phyloP scores from a whole-genome alignment of 2,888 invertebrate species.

The Tipula unca region DNA sequence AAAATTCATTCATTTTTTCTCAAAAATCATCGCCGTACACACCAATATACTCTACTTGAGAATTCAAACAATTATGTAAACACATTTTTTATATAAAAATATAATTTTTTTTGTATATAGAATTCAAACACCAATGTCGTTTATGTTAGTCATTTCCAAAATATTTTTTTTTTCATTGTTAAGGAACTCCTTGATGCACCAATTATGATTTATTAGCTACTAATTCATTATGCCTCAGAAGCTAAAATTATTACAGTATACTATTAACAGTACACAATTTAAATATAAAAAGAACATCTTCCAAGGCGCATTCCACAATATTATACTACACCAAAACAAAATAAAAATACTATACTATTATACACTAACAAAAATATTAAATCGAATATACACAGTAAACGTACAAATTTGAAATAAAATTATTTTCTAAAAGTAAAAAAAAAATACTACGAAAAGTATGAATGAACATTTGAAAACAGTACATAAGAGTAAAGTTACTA shows the following conservation, averaged over 20 bases:
- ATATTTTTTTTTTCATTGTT: neutral
- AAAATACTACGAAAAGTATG: neutral
- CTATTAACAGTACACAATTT: neutral
- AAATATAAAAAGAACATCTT: neutral
- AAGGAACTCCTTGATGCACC: neutral
- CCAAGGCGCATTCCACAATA: neutral
- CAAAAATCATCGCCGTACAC: neutral
- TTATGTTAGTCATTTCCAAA: neutral
- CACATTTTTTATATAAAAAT: neutral
- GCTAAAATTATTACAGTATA: neutral
- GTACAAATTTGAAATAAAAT: neutral
- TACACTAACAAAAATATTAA: neutral
- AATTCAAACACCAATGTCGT: neutral
- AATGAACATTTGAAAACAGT: neutral
- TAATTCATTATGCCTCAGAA: neutral
- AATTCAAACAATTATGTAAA: neutral
- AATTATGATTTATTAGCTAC: neutral
- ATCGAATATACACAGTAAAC: neutral
- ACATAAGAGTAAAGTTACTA: slow-evolving; percentile 14
- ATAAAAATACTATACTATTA: neutral
- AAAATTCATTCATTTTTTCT: neutral
- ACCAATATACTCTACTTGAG: neutral
- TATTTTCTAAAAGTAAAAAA: neutral
- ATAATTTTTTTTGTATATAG: neutral
- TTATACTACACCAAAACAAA: neutral